Conservation (phyloP, 2,797 vertebrate species). For the Gymnodraco acuticeps region DNA sequence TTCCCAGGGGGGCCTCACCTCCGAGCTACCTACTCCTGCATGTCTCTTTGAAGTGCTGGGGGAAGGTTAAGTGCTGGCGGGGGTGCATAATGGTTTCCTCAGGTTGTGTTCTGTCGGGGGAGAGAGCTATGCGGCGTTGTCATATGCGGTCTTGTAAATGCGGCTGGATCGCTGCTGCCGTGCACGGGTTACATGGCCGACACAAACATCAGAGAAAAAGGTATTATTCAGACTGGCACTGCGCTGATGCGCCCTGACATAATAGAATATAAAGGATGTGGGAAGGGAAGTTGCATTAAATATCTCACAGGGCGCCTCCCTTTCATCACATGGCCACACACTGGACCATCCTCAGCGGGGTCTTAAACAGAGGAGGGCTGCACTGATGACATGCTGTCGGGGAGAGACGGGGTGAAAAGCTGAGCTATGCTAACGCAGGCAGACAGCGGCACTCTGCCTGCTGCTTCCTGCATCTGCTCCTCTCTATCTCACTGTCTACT, state of each 20-base stretch:
- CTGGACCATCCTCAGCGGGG: conserved; percentile 57
- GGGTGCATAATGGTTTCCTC: conserved; percentile 55
- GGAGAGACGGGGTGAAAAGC: conserved; percentile 43
- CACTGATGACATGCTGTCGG: conserved; percentile 59
- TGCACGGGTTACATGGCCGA: conserved; percentile 57
- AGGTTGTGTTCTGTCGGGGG: conserved; percentile 53
- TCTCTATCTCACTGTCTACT: neutral
- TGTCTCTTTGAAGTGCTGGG: conserved; percentile 64
- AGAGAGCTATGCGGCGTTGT: conserved; percentile 48
- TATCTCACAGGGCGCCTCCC: conserved; percentile 50
- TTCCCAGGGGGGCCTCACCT: conserved; percentile 48
- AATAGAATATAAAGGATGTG: conserved; percentile 43
- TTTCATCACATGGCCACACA: conserved; percentile 57
- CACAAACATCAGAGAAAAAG: conserved; percentile 44
- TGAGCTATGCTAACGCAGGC: conserved; percentile 45
- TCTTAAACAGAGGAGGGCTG: conserved; percentile 50
- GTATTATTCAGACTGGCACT: conserved; percentile 28
- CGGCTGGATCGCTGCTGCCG: conserved; percentile 58
- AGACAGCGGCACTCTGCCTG: conserved; percentile 47
- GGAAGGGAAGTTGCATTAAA: conserved; percentile 55
- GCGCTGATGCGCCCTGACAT: conserved; percentile 53
- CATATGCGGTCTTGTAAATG: conserved; percentile 64
- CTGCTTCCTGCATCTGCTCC: conserved; percentile 37
- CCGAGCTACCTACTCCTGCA: conserved; percentile 41
- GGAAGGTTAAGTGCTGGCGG: conserved; percentile 72